Evolutionary conservation across 2,797 vertebrate genomes (phyloP).

Genomic region (Moxostoma hubbsi): DNA sequence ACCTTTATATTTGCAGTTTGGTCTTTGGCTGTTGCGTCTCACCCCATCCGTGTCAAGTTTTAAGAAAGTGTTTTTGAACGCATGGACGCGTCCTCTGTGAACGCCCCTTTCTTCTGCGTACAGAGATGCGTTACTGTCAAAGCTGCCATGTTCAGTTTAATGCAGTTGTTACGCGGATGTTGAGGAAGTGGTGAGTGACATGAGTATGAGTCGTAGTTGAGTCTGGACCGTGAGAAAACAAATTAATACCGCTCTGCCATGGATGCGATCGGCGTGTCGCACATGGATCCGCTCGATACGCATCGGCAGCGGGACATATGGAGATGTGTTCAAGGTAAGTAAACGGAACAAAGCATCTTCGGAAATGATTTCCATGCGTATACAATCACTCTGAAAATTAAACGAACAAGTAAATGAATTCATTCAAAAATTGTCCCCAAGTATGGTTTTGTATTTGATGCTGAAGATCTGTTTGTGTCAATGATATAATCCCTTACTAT

Average conservation of each 20-base stretch:
- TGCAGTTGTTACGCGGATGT: slow-evolving; percentile 43
- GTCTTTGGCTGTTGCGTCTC: too few relatives aligned
- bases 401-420: too few relatives aligned
- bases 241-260: slow-evolving; percentile 38
- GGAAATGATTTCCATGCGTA: too few relatives aligned
- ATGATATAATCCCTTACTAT: too few relatives aligned
- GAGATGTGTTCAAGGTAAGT: slow-evolving; percentile 80
- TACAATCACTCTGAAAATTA: too few relatives aligned
- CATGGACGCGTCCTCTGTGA: background rate
- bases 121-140: background rate
- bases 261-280: slow-evolving; percentile 71
- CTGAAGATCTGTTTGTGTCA: too few relatives aligned
- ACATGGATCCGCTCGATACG: slow-evolving; percentile 75
- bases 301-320: slow-evolving; percentile 79
- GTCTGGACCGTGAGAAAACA: slow-evolving; percentile 9
- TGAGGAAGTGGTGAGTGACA: slow-evolving; percentile 54
- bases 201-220: background rate
- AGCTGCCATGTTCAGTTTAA: slow-evolving; percentile 18
- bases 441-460: too few relatives aligned
- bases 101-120: slow-evolving; percentile 6
- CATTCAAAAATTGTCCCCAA: too few relatives aligned
- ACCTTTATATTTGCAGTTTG: too few relatives aligned
- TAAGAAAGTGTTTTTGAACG: too few relatives aligned
- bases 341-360: too few relatives aligned
- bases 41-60: too few relatives aligned